A percentile compares a stretch with the other conserved stretches of the same genome.
Conservation (phyloP, 2,797 vertebrate genomes). For the Urophycis tenuis region DNA sequence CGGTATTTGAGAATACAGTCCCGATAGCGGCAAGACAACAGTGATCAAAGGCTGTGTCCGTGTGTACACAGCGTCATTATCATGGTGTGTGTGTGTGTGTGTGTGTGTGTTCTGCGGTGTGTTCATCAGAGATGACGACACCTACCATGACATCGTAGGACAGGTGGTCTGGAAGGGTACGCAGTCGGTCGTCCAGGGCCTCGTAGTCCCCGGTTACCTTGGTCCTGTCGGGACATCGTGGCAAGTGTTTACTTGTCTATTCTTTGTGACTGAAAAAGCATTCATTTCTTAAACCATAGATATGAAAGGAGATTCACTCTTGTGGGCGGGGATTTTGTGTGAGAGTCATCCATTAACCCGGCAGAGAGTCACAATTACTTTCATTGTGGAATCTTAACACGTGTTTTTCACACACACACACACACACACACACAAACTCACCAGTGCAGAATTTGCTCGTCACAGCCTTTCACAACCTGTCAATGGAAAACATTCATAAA, state of each 20-base stretch:
- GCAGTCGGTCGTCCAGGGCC: constrained; percentile 80
- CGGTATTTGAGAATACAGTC: background rate
- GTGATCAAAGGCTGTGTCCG: background rate
- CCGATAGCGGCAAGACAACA: background rate
- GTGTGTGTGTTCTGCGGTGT: background rate
- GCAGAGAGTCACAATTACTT: background rate
- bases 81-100: background rate
- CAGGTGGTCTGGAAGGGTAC: constrained; percentile 84
- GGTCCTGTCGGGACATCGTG: constrained; percentile 68
- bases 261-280: background rate
- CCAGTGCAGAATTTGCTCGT: constrained; percentile 70
- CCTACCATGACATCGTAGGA: constrained; percentile 92
- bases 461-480: constrained; percentile 75
- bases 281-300: background rate
- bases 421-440: constrained; percentile 47
- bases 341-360: too few relatives aligned
- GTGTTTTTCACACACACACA: background rate
- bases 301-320: constrained; percentile 1
- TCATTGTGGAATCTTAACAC: background rate
- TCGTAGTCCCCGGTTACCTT: constrained; percentile 88
- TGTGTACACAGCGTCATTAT: background rate
- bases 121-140: constrained; percentile 13
- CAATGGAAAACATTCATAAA: constrained; percentile 31
- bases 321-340: too few relatives aligned
- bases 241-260: background rate